Evolutionary conservation across 1,140 invertebrate species (phyloP).

Genomic region (Rhagoletis zephyria): DNA sequence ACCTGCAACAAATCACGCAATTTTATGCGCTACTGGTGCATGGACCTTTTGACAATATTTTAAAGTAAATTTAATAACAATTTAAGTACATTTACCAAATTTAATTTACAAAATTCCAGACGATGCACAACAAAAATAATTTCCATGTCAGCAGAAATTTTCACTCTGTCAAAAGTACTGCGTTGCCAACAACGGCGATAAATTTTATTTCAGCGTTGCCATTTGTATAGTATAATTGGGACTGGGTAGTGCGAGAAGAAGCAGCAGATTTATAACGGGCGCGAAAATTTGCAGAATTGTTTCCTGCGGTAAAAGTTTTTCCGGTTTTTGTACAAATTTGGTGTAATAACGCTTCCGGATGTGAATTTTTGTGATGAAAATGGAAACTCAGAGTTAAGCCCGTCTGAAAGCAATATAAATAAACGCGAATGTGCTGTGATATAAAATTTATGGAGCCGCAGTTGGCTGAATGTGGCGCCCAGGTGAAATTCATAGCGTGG

Average conservation of each 20-base stretch:
- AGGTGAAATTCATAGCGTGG: too few species aligned
- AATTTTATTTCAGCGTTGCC: neutral
- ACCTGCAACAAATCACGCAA: neutral
- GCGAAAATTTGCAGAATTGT: neutral
- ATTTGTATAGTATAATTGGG: neutral
- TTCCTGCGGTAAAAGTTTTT: neutral
- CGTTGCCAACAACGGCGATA: neutral
- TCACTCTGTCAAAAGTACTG: neutral
- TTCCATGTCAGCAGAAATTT: slow-evolving; percentile 57
- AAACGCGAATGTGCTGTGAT: too few species aligned
- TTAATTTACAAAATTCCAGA: slow-evolving; percentile 54
- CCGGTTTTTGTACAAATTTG: neutral
- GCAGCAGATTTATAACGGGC: neutral
- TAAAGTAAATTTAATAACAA: neutral
- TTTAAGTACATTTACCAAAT: slow-evolving; percentile 48
- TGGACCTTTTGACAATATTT: neutral
- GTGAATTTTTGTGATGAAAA: neutral
- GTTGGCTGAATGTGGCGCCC: too few species aligned
- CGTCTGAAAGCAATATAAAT: too few species aligned
- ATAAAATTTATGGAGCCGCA: too few species aligned
- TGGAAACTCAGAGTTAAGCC: too few species aligned
- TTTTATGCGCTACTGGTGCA: neutral
- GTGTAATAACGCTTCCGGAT: neutral
- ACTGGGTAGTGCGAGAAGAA: neutral
- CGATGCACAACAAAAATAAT: slow-evolving; percentile 54